Conservation (phyloP, 2,888 invertebrate genomes). For the Drosophila nr. fundita region DNA sequence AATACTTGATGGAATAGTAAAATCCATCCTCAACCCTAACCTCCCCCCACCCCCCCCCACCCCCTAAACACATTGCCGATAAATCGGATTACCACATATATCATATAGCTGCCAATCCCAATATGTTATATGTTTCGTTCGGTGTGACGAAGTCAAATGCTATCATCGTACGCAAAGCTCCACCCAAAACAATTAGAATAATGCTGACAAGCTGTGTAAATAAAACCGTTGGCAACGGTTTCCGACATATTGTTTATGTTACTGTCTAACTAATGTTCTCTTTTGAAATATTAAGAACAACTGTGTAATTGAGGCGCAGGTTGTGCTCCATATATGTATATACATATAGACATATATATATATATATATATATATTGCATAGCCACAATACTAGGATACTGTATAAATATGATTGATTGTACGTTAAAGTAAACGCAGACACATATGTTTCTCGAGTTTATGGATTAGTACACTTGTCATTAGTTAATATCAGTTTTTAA, state of each 20-base stretch:
- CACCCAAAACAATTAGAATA: slow-evolving; percentile 40
- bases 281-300: slow-evolving; percentile 16
- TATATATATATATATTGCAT: background rate
- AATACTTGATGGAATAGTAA: slow-evolving; percentile 58
- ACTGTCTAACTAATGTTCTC: slow-evolving; percentile 7
- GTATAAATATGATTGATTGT: slow-evolving; percentile 1
- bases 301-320: slow-evolving; percentile 29
- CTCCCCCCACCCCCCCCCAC: too few relatives aligned
- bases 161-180: slow-evolving; percentile 5
- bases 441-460: background rate
- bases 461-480: background rate
- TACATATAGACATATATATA: background rate
- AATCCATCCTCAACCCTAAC: background rate
- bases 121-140: background rate
- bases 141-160: background rate
- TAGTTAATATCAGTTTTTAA: background rate
- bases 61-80: slow-evolving; percentile 2
- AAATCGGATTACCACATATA: slow-evolving; percentile 1
- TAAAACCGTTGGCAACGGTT: slow-evolving; percentile 52
- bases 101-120: background rate
- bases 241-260: slow-evolving; percentile 24
- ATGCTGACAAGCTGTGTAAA: slow-evolving; percentile 55
- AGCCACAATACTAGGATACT: background rate
- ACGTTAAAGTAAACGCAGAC: background rate
- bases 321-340: slow-evolving; percentile 5